These are phyloP conservation scores for Etheostoma spectabile DNA, from an alignment of 2,113 vertebrate species.

Conservation along the genomic window DNA sequence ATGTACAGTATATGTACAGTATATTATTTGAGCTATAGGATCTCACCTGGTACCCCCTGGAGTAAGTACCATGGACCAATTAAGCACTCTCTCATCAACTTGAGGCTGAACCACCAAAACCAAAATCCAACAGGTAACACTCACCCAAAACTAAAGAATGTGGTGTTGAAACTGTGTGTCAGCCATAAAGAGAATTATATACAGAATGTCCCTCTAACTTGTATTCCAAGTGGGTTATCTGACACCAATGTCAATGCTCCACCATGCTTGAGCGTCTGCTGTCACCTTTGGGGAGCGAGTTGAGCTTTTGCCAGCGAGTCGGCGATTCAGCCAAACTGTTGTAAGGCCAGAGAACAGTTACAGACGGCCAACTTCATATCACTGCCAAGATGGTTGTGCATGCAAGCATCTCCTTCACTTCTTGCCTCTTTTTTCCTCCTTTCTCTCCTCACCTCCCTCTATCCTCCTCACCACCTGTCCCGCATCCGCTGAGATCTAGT, in stretches of 20 bases:
- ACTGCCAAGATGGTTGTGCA: conserved; percentile 59
- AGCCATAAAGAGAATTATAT: conserved; percentile 14
- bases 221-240: conserved; percentile 51
- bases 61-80: background rate
- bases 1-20: too few species aligned
- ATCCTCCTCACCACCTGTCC: conserved; percentile 70
- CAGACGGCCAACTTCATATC: conserved; percentile 53
- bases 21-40: too few species aligned
- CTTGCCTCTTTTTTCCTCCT: conserved; percentile 16
- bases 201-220: conserved; percentile 33
- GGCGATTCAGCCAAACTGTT: conserved; percentile 57
- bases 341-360: conserved; percentile 50
- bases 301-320: conserved; percentile 50
- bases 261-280: conserved; percentile 66
- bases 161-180: background rate
- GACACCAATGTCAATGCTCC: conserved; percentile 64
- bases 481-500: conserved; percentile 49
- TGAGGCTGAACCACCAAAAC: conserved; percentile 5
- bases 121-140: background rate
- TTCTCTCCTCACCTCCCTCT: conserved; percentile 57
- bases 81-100: background rate
- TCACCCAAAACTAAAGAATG: background rate
- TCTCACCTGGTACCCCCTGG: background rate
- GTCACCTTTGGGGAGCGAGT: conserved; percentile 66
- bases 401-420: conserved; percentile 51